A percentile compares a stretch with the other conserved stretches of the same genome.
These are phyloP conservation scores for Leptinotarsa haldemani DNA, from an alignment of 2,888 invertebrate species.

Conservation along the genomic window DNA sequence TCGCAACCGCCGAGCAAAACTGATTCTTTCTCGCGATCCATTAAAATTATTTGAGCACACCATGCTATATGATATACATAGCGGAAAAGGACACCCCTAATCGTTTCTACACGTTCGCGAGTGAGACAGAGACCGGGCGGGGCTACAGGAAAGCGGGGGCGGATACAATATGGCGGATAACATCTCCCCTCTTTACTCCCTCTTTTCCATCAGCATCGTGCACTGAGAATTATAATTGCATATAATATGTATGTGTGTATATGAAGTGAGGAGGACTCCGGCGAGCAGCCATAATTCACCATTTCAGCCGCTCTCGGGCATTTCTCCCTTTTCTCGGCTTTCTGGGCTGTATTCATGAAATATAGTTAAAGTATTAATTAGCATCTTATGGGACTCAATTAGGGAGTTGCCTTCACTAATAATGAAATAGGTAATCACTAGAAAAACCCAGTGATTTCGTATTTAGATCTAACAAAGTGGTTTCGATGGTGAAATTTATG, in stretches of 20 bases:
- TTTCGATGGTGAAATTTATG: too few species aligned
- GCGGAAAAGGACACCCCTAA: slow-evolving; percentile 55
- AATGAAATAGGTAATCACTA: too few species aligned
- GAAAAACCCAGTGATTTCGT: too few species aligned
- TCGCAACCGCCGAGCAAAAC: slow-evolving; percentile 58
- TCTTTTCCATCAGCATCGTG: slow-evolving; percentile 61
- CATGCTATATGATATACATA: slow-evolving; percentile 63
- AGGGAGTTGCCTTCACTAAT: too few species aligned
- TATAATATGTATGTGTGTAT: slow-evolving; percentile 64
- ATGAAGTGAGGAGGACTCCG: slow-evolving; percentile 49
- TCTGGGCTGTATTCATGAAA: slow-evolving; percentile 45
- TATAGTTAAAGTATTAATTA: slow-evolving; percentile 61
- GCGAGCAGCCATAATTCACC: slow-evolving; percentile 59
- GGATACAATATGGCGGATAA: slow-evolving; percentile 66
- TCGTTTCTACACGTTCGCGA: slow-evolving; percentile 53
- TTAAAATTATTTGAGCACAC: slow-evolving; percentile 66
- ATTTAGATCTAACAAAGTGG: background rate
- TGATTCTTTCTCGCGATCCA: slow-evolving; percentile 65
- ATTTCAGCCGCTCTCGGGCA: slow-evolving; percentile 44
- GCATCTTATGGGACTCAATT: slow-evolving; percentile 57
- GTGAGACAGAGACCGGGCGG: slow-evolving; percentile 59
- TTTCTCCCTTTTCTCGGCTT: slow-evolving; percentile 39
- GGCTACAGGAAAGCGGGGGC: slow-evolving; percentile 62
- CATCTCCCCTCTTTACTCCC: slow-evolving; percentile 62
- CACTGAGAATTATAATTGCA: slow-evolving; percentile 66